phyloP scores from a whole-genome alignment of 1,140 invertebrate genomes.

The Elysia chlorotica region DNA sequence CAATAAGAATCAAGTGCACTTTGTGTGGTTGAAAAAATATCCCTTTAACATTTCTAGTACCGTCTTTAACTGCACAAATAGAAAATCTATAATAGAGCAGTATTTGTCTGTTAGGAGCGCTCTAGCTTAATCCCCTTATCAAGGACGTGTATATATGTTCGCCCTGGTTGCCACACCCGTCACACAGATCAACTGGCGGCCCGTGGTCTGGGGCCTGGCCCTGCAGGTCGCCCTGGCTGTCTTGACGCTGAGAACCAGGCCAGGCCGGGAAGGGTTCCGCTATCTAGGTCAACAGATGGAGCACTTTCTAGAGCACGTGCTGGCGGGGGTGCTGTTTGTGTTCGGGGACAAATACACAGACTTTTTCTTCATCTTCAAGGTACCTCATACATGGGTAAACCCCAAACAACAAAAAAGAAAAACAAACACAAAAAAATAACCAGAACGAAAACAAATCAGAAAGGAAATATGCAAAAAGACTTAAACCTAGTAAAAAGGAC shows the following conservation, averaged over 20 bases:
- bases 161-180: too few relatives aligned
- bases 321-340: slow-evolving; percentile 80
- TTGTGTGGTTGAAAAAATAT: too few relatives aligned
- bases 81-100: too few relatives aligned
- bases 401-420: slow-evolving; percentile 2
- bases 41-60: too few relatives aligned
- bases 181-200: slow-evolving; percentile 46
- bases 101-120: too few relatives aligned
- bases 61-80: too few relatives aligned
- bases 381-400: slow-evolving; percentile 12
- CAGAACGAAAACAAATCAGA: neutral
- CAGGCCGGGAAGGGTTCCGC: slow-evolving; percentile 76
- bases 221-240: slow-evolving; percentile 86
- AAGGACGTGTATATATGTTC: too few relatives aligned
- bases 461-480: too few relatives aligned
- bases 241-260: slow-evolving; percentile 80
- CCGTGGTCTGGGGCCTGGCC: slow-evolving; percentile 71
- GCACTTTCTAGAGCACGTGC: slow-evolving; percentile 77
- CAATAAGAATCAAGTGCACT: too few relatives aligned
- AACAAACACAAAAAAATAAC: neutral
- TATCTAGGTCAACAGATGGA: slow-evolving; percentile 76
- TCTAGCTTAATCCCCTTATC: too few relatives aligned
- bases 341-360: slow-evolving; percentile 71
- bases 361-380: slow-evolving; percentile 54
- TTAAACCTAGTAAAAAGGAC: too few relatives aligned